Evolutionary conservation across 2,113 vertebrate species (phyloP).

Genomic region (Anoura caudifer): DNA sequence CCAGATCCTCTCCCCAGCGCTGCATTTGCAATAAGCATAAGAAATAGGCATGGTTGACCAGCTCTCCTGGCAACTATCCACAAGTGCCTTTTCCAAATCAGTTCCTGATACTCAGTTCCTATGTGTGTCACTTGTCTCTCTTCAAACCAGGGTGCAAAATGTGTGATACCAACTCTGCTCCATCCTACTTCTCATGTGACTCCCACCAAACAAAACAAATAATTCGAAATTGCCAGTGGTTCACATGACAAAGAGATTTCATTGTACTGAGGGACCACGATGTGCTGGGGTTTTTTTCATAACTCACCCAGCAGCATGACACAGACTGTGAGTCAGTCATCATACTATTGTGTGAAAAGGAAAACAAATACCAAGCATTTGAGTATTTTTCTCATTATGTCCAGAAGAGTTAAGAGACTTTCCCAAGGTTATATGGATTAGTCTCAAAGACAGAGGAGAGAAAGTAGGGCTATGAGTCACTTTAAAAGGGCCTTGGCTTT

Average conservation of each 20-base stretch:
- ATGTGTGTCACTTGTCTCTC: not conserved
- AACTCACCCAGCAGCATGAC: conserved; percentile 6
- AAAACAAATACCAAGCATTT: not conserved
- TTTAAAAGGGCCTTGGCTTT: not conserved
- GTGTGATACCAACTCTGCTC: not conserved
- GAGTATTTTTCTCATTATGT: not conserved
- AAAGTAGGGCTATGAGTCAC: not conserved
- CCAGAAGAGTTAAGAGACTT: conserved; percentile 9
- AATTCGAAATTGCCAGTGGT: not conserved
- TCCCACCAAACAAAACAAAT: not conserved
- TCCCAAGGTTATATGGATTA: not conserved
- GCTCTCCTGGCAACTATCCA: not conserved
- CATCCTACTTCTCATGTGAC: not conserved
- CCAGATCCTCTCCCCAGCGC: not conserved
- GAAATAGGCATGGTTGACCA: not conserved
- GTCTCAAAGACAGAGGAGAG: not conserved
- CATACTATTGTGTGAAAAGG: not conserved
- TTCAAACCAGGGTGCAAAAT: not conserved
- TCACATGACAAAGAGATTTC: not conserved
- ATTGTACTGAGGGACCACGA: not conserved
- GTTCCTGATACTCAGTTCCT: not conserved
- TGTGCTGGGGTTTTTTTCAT: not conserved
- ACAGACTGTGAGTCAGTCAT: conserved; percentile 18
- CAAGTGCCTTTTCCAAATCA: not conserved
- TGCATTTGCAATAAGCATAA: not conserved